phyloP scores from a whole-genome alignment of 1,140 invertebrate species.

The Lysiphlebus fabarum region DNA sequence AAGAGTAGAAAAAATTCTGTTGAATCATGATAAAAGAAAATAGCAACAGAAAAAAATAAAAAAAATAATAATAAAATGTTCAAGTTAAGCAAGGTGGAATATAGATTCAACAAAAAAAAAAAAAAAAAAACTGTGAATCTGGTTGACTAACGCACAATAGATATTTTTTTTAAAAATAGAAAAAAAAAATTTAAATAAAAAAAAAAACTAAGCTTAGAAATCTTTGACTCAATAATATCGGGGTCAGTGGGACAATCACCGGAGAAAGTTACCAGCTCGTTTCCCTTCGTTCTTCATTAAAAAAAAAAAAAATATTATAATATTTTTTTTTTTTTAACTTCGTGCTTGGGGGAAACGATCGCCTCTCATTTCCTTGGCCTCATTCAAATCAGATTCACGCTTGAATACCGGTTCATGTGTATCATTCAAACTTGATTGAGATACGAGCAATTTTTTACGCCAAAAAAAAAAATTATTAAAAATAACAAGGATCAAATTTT shows the following conservation, averaged over 20 bases:
- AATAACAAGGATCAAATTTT: too few relatives aligned
- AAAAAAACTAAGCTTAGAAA: constrained; percentile 33
- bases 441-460: too few relatives aligned
- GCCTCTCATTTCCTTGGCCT: constrained; percentile 25
- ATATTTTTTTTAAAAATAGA: neutral
- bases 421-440: too few relatives aligned
- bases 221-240: constrained; percentile 47
- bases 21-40: constrained; percentile 14
- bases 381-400: constrained; percentile 20
- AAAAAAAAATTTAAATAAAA: neutral
- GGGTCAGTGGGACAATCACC: constrained; percentile 51
- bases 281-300: constrained; percentile 30
- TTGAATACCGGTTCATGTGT: neutral
- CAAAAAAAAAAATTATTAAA: too few relatives aligned
- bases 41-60: neutral
- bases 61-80: constrained; percentile 10
- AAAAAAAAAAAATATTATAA: too few relatives aligned
- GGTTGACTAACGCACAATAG: neutral
- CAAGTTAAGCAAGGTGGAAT: constrained; percentile 1
- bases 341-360: constrained; percentile 25
- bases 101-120: neutral
- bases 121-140: too few relatives aligned
- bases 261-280: constrained; percentile 49
- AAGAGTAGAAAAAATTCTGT: constrained; percentile 14
- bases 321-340: constrained; percentile 27